Evolutionary conservation across 2,888 invertebrate species (phyloP), one percentile per base, ranked within the genome.

Genomic region (Anagyrus pseudococci): DNA sequence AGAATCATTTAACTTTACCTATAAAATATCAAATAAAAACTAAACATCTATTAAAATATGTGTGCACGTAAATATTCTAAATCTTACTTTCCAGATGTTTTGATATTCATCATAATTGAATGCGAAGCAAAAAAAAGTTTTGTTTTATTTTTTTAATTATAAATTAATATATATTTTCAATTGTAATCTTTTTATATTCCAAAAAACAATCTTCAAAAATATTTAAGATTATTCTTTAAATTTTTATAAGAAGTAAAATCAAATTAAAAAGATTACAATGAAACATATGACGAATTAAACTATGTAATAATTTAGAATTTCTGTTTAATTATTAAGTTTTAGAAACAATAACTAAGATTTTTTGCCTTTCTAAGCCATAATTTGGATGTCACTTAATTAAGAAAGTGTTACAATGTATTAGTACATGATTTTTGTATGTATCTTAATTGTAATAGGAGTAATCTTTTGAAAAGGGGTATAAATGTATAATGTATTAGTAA

Each of bases 91-190:
- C 53, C 26, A 47, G 58, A 58, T 58, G 62, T 20, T 52, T 46
- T 46, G 57, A 57, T 50, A 56, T 62, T 62, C 62, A 46, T 62
- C 53, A 62, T 62, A 62, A 53, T 48, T 62, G 58, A 52, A 19
- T 62, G 23, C 43, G 53, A 58, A 62, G 54, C 62, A 62, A 62
- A 62, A 44, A 56, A 62, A 62, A 50, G 25, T 46, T 20, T 23
- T 47, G 50, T 47, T 62, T 48, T 55, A 60, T 19, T 60, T 57
- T 50, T 23, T 41, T 4, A 56, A 52, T 52, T 57, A 52, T 26
- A 6, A 22, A 54, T 46, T 29, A 40, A 23, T 44, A 52, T 23
- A 29, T 37, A 54, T 19, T 25, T 56, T 53, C 20, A 49, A 26
- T 43, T 48, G 47, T 41, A 52, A 57, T 44, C 55, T 63, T 57